These are phyloP conservation scores for Lophius americanus DNA, from an alignment of 2,797 vertebrate genomes.

Conservation along the genomic window DNA sequence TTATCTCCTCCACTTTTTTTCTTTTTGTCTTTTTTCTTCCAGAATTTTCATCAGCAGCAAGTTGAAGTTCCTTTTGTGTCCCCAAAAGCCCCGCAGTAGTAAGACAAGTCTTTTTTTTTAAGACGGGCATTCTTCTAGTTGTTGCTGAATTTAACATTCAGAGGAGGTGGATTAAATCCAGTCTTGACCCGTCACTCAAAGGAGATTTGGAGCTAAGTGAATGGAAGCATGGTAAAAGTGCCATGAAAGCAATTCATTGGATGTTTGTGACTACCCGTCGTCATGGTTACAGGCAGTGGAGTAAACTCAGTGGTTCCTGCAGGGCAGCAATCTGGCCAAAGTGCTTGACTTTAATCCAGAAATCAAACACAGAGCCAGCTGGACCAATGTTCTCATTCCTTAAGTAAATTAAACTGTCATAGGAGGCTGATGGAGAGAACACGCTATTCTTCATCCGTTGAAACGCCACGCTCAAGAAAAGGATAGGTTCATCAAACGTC, in stretches of 20 bases:
- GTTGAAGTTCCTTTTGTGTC: not conserved
- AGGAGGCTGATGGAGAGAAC: conserved; percentile 5
- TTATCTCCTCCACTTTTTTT: conserved; percentile 49
- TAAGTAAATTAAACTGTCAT: conserved; percentile 30
- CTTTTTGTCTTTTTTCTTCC: conserved; percentile 16
- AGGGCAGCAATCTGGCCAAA: conserved; percentile 25
- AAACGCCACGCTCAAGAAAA: not conserved
- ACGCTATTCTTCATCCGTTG: conserved; percentile 8
- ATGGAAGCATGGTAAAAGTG: conserved; percentile 43
- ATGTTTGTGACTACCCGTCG: conserved; percentile 51
- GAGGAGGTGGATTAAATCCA: conserved; percentile 20
- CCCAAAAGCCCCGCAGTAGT: conserved; percentile 10
- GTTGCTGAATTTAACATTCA: conserved; percentile 18
- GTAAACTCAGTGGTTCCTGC: conserved; percentile 37
- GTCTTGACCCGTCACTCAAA: conserved; percentile 12
- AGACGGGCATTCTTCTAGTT: not conserved
- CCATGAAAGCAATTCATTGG: conserved; percentile 53
- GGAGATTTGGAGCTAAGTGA: conserved; percentile 47
- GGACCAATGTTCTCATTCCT: conserved; percentile 26
- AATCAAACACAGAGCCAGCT: conserved; percentile 53
- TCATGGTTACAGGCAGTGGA: conserved; percentile 41
- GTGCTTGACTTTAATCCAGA: conserved; percentile 47
- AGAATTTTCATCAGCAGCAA: conserved; percentile 37
- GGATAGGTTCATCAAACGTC: not conserved
- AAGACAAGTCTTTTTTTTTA: not conserved